Evolutionary conservation across 1,140 invertebrate species (phyloP).

Genomic region (Drosophila ananassae): DNA sequence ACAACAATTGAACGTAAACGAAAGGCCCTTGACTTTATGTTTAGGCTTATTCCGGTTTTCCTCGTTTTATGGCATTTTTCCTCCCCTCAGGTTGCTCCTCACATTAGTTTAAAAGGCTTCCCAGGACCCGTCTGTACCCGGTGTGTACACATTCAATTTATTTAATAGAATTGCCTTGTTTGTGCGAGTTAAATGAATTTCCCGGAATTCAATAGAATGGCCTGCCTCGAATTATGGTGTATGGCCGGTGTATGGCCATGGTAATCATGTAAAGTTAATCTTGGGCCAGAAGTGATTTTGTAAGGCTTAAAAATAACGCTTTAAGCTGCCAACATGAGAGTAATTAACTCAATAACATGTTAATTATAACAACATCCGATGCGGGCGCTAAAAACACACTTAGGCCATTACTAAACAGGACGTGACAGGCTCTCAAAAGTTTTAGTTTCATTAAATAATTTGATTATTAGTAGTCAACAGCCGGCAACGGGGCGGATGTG

Average conservation of each 20-base stretch:
- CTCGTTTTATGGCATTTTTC: conserved; percentile 62
- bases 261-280: conserved; percentile 25
- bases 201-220: conserved; percentile 14
- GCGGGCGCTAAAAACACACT: conserved; percentile 53
- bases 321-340: conserved; percentile 21
- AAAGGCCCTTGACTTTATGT: conserved; percentile 70
- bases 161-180: conserved; percentile 68
- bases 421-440: conserved; percentile 63
- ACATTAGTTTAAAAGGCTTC: conserved; percentile 63
- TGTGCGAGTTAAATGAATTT: conserved; percentile 45
- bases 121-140: conserved; percentile 20
- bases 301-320: conserved; percentile 15
- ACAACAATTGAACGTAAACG: conserved; percentile 64
- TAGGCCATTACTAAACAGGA: conserved; percentile 53
- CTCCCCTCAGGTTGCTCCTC: conserved; percentile 3
- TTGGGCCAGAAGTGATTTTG: background rate
- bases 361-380: conserved; percentile 67
- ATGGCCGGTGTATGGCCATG: conserved; percentile 6
- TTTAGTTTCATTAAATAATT: conserved; percentile 72
- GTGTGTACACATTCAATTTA: conserved; percentile 62
- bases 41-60: conserved; percentile 56
- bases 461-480: conserved; percentile 60
- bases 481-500: conserved; percentile 54
- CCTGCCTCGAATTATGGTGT: conserved; percentile 17
- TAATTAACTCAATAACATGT: conserved; percentile 60